Base-by-base conservation (phyloP, 2,113 vertebrate genomes). In the Callithrix jacchus region DNA sequence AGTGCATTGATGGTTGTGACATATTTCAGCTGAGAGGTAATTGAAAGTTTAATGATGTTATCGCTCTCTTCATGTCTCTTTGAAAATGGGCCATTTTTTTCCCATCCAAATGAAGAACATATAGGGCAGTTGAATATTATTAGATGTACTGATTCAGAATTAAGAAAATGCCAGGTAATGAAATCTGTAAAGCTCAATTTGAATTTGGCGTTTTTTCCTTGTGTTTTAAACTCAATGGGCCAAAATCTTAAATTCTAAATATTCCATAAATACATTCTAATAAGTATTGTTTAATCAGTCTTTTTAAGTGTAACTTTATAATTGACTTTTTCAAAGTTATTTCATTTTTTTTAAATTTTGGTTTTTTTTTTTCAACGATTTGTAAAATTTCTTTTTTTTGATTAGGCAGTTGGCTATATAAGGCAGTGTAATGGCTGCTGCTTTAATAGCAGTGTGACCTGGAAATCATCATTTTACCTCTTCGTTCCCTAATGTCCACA, bases 161-260 rank as follows among this genome's bases (percentile, higher is more conserved):
- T 85, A 37, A 42, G 32, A 86, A 89, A 97, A 56, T 20, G 9
- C 47, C 45, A n/a, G 21, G 21, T n/a, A 94, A 64, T 21, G 11
- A 56, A 77, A 45, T 71, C 25, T 94, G 11, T 18, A 86, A 84
- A 77, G 21, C 40, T 94, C 12, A 52, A 0, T 27, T 0, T 81
- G 35, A 87, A 68, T 54, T 91, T 93, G 56, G 5, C 86, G 20
- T 61, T 89, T 40, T 11, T 0, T 12, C 52, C 3, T 4, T 17
- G 25, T 68, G 52, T 54, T 66, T 61, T 11, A 37, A 85, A 83
- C 49, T 77, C 40, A 68, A 82, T 40, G 40, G n/a, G 12, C 45
- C n/a, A 89, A 66, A 66, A 87, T 68, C 40, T 90, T 30, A 89
- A 92, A 87, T 94, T 12, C 5, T 73, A 14, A 89, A 25, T 94